A percentile compares a stretch with the other conserved stretches of the same genome.
These are phyloP conservation scores for Chlorospingus semifuscus DNA, from an alignment of 2,797 vertebrate species.

Conservation along the genomic window DNA sequence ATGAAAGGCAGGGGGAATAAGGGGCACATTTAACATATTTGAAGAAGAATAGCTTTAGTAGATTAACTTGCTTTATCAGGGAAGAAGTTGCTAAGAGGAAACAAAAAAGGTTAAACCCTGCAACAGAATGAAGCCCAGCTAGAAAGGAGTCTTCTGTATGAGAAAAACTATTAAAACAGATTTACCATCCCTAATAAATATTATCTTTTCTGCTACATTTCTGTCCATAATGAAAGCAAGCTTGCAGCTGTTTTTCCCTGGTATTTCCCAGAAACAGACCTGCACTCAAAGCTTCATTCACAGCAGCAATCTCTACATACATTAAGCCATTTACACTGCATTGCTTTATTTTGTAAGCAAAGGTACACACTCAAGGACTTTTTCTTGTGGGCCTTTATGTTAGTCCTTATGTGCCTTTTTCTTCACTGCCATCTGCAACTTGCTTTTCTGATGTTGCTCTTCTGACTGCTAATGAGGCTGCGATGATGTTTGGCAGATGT, in stretches of 20 bases:
- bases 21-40: background rate
- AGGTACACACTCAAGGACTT: background rate
- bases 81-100: background rate
- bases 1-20: background rate
- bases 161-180: background rate
- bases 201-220: background rate
- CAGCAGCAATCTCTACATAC: background rate
- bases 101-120: background rate
- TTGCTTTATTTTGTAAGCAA: background rate
- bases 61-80: background rate
- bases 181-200: background rate
- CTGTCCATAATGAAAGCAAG: background rate
- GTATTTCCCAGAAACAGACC: background rate
- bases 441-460: slow-evolving; percentile 2
- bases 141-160: background rate
- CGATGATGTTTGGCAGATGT: slow-evolving; percentile 30
- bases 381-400: background rate
- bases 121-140: background rate
- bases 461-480: slow-evolving; percentile 29
- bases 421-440: slow-evolving; percentile 40
- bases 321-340: background rate
- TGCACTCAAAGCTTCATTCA: background rate
- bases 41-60: background rate
- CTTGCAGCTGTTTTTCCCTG: background rate
- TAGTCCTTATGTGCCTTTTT: background rate